Conservation (phyloP, 2,113 vertebrate species). For the Sinocyclocheilus grahami region DNA sequence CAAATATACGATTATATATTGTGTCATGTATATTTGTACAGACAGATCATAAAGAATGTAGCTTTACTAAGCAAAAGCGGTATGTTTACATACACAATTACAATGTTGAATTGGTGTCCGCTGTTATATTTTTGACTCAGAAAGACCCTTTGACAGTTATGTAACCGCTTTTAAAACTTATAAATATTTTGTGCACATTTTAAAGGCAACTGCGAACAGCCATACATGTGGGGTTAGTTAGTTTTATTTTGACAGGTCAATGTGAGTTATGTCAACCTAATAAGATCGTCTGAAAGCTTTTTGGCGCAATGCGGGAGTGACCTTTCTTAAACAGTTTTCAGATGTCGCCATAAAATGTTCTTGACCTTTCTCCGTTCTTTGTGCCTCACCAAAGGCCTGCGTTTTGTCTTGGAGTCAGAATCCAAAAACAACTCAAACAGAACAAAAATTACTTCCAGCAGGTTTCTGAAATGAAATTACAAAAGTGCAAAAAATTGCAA, state of each 20-base stretch:
- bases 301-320: conserved; percentile 33
- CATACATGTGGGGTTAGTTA: conserved; percentile 19
- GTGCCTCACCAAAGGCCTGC: conserved; percentile 44
- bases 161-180: conserved; percentile 2
- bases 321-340: conserved; percentile 39
- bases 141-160: conserved; percentile 16
- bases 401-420: conserved; percentile 20
- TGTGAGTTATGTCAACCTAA: conserved; percentile 44
- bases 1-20: neutral
- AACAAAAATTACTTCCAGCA: conserved; percentile 40
- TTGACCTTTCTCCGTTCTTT: conserved; percentile 54
- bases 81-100: neutral
- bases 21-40: neutral
- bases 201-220: neutral
- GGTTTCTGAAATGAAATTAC: neutral
- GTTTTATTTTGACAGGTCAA: conserved; percentile 26
- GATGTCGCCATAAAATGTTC: conserved; percentile 45
- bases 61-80: neutral
- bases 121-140: neutral
- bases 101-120: neutral
- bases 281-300: conserved; percentile 27
- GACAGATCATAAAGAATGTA: neutral
- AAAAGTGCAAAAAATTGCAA: neutral
- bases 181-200: conserved; percentile 47
- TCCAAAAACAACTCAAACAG: conserved; percentile 35